These are phyloP conservation scores for Theonella swinhoei DNA, from an alignment of 37 sponge, comb jelly and placozoan genomes.

Conservation along the genomic window DNA sequence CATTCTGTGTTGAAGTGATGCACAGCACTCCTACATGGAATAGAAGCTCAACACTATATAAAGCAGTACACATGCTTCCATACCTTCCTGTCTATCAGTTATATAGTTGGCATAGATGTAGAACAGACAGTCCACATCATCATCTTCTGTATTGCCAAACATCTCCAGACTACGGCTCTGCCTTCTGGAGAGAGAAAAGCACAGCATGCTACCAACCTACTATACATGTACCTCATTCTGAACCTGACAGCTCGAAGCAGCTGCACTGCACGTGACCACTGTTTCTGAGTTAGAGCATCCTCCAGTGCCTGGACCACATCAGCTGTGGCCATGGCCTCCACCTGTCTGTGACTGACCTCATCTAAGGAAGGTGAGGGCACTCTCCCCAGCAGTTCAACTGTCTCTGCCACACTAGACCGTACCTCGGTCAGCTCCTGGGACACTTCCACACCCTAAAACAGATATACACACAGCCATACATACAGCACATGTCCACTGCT, in stretches of 20 bases:
- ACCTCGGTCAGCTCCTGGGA: conserved; percentile 57
- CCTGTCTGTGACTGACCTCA: conserved; percentile 12
- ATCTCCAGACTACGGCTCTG: conserved; percentile 49
- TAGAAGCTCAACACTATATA: background rate
- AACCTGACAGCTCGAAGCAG: conserved; percentile 61
- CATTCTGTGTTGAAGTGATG: conserved; percentile 31
- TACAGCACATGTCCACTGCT: background rate
- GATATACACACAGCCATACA: background rate
- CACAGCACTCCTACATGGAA: conserved; percentile 52
- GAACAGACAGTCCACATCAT: conserved; percentile 74
- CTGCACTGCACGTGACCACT: conserved; percentile 38
- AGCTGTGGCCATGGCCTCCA: conserved; percentile 1
- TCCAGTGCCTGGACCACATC: conserved; percentile 41
- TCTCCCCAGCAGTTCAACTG: conserved; percentile 8
- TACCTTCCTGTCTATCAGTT: conserved; percentile 53
- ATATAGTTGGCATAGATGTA: conserved; percentile 63
- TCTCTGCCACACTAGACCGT: background rate
- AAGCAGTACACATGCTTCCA: background rate
- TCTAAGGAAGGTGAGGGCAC: conserved; percentile 26
- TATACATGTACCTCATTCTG: background rate
- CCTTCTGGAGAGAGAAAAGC: conserved; percentile 19
- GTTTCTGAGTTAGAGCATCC: conserved; percentile 41
- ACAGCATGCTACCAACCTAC: background rate
- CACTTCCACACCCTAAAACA: conserved; percentile 41
- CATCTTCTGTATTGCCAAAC: conserved; percentile 59